Base-by-base conservation (phyloP, 2,888 invertebrate species). In the Steinernema scapterisci region DNA sequence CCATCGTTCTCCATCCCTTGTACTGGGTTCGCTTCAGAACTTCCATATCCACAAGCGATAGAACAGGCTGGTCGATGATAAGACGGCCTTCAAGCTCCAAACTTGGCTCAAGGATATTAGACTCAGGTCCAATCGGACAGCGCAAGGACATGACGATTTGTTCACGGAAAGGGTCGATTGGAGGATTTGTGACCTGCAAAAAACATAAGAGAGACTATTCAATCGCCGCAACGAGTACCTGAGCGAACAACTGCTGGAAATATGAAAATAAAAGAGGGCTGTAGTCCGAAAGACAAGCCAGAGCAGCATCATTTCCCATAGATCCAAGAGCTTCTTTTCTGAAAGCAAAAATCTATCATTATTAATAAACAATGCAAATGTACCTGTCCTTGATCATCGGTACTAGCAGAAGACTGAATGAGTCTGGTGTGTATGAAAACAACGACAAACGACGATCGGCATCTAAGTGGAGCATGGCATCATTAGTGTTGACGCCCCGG, bases 131-230 rank as follows among this genome's bases (percentile, higher is more conserved):
- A 85, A 99, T 92, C 0, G 97, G 97, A 87, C 97, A 97, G 79
- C 94, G 92, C 88, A 99, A 90, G 0, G 97, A 96, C 97, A 99
- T 99, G 77, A 99, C 97, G 81, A 97, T 94, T 89, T 95, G 95
- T 90, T 99, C 99, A 84, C 96, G 92, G 91, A 99, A 97, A 46
- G 99, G 99, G 91, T 99, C 99, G 82, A 99, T 97, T 3, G 99
- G 99, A 5, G 99, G 99, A 90, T 99, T 99, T 84, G 99, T 99
- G 83, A 90, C 90, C 85, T 86, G 73, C 73, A 84, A 75, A 63
- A 77, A 73, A 23, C 38, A 45, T 70, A 19, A 16, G 23, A 31
- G 27, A 46, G 11, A 13, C 13, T 74, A 38, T 74, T 23, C 9
- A 7, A 21, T n/a, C n/a, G 2, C 19, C 71, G 5, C 11, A 54